A percentile compares a stretch with the other conserved stretches of the same genome.
Conservation (phyloP, 1,140 invertebrate genomes). For the Hetaerina americana region DNA sequence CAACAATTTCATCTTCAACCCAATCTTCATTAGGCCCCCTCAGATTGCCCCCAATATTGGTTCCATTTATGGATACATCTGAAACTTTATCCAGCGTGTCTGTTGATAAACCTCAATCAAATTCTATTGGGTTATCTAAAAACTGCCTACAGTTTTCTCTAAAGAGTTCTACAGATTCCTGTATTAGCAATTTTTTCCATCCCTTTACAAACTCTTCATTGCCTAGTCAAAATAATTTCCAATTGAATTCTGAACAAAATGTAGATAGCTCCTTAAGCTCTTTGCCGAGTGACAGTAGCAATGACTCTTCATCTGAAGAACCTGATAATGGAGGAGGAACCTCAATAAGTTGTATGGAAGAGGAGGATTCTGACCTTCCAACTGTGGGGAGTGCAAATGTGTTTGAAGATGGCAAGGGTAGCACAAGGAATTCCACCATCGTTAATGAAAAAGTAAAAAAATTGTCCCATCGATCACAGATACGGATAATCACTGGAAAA, state of each 20-base stretch:
- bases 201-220: too few relatives aligned
- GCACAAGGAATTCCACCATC: neutral
- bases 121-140: too few relatives aligned
- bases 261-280: conserved; percentile 52
- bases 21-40: conserved; percentile 13
- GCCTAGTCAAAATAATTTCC: too few relatives aligned
- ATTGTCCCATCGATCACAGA: neutral
- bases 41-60: conserved; percentile 52
- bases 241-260: conserved; percentile 47
- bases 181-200: too few relatives aligned
- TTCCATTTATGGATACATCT: conserved; percentile 40
- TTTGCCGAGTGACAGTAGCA: conserved; percentile 20
- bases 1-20: neutral
- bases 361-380: neutral
- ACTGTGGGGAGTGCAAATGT: neutral
- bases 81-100: neutral
- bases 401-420: neutral
- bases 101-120: neutral
- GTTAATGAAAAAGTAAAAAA: neutral
- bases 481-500: neutral
- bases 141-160: too few relatives aligned
- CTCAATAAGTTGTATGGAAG: neutral
- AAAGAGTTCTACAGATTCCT: too few relatives aligned
- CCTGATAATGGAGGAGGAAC: conserved; percentile 33
- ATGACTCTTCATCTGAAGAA: conserved; percentile 5